Evolutionary conservation across 2,888 invertebrate genomes (phyloP).

Genomic region (Bhutanitis thaidina): DNA sequence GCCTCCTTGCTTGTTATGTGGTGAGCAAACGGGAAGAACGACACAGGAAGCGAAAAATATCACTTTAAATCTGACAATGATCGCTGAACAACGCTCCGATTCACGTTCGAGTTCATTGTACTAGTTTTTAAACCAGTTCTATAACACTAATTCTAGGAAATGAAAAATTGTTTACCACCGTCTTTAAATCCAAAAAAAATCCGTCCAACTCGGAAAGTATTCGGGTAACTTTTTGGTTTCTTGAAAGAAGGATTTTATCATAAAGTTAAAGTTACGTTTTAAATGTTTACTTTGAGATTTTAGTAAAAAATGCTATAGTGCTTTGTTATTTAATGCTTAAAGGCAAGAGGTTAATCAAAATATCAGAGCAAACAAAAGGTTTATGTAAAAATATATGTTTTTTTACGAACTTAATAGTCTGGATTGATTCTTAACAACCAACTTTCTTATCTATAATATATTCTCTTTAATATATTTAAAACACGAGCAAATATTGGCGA

Average conservation of each 20-base stretch:
- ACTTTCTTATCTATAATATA: too few relatives aligned
- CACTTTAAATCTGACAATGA: conserved; percentile 16
- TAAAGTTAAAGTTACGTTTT: neutral
- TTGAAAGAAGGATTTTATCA: neutral
- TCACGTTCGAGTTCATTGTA: conserved; percentile 18
- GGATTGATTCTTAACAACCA: too few relatives aligned
- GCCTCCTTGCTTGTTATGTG: conserved; percentile 21
- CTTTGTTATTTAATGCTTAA: too few relatives aligned
- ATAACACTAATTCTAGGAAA: conserved; percentile 16
- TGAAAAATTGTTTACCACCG: conserved; percentile 10
- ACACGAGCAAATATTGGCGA: too few relatives aligned
- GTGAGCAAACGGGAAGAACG: conserved; percentile 17
- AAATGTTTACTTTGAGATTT: too few relatives aligned
- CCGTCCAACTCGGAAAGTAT: conserved; percentile 8
- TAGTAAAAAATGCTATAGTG: too few relatives aligned
- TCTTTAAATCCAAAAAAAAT: too few relatives aligned
- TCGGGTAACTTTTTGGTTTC: neutral
- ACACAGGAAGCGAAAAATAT: conserved; percentile 22
- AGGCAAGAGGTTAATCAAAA: too few relatives aligned
- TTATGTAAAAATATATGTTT: too few relatives aligned
- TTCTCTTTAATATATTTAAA: too few relatives aligned
- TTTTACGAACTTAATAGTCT: too few relatives aligned
- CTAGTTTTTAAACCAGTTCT: conserved; percentile 17
- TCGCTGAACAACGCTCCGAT: conserved; percentile 16
- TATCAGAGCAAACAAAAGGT: too few relatives aligned